Base-by-base conservation (phyloP, 2,113 vertebrate genomes). In the Myotis davidii region DNA sequence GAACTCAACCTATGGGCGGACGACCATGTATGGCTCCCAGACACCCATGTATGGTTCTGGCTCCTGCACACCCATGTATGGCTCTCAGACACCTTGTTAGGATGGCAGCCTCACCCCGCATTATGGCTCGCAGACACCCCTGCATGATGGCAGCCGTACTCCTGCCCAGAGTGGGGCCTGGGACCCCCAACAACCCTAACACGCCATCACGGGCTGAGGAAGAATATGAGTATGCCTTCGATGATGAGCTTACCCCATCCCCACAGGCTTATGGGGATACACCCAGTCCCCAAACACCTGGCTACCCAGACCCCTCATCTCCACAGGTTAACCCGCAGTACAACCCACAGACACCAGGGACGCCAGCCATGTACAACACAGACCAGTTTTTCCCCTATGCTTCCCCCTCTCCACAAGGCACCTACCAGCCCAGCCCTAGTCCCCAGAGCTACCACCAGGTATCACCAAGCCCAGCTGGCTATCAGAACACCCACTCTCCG, bases 401-500 rank as follows among this genome's bases (percentile, higher is more conserved):
- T 0, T 99, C 99, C 12, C 99, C 99, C 0, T 99, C 99, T 6
- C 99, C 99, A 0, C 99, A 99, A 95, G 99, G 99, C 91, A 99
- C 99, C 56, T 99, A 99, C 98, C 99, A 99, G 97, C 99, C 99
- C 88, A 99, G 99, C 67, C 99, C 99, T 81, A 99, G 99, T 54
- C 99, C 99, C 8, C 99, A 99, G 98, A 99, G 99, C 95, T 99
- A 99, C 98, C 99, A 99, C 97, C 99, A 99, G 98, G 99, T 99
- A 96, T 99, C 99, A 0, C 99, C 99, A 2, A 99, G 99, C 39
- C 99, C 99, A 0, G 99, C 99, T 1, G 99, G 99, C 78, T 99
- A 99, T 98, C 99, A 99, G 96, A 99, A 99, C 95, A 99, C 99
- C 4, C 99, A 99, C 96, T 99, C 99, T 0, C 99, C 99, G 0